Base-by-base conservation (phyloP, 2,888 invertebrate genomes). In the Catocala sponsa region DNA sequence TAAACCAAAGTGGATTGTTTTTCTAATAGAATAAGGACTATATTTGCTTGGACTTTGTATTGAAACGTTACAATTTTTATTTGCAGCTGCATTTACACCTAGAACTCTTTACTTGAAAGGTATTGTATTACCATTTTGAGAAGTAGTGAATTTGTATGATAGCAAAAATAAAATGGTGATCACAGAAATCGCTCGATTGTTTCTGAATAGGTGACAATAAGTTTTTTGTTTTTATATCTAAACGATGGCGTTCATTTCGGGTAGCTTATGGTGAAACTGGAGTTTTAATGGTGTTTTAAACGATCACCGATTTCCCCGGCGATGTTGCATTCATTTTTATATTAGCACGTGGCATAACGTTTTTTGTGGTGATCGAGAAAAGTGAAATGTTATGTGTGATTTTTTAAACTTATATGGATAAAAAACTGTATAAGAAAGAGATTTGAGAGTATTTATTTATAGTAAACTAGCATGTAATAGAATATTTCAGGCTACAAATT, bases 171-270 rank as follows among this genome's bases (percentile, higher is more conserved):
- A 52, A 38, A 76, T 78, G 79, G 70, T 80, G 74, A 85, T 86
- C 79, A 75, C 74, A 85, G 80, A 90, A 91, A 91, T 88, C 87
- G 82, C 84, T 83, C 88, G 91, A 91, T 91, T 91, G 90, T 91
- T 84, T 83, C 76, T 84, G 87, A 91, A 90, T 86, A 91, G 93
- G 93, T 91, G 93, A 93, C 93, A 92, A 93, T 91, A 89, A 79
- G 81, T 88, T 86, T 86, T 89, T 86, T 86, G 83, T 87, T 86
- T 83, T 79, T 82, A 76, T 85, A 86, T 78, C 79, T 86, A 85
- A 84, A 71, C 74, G 76, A 72, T 78, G 67, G 66, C 85, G 83
- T 85, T 92, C 89, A 87, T 91, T 92, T 92, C 91, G 80, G 84
- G 91, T 88, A 92, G 92, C 91, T 92, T 92, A 91, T 87, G 90